Evolutionary conservation across 2,888 invertebrate species (phyloP).

Genomic region (Sisyra nigra): DNA sequence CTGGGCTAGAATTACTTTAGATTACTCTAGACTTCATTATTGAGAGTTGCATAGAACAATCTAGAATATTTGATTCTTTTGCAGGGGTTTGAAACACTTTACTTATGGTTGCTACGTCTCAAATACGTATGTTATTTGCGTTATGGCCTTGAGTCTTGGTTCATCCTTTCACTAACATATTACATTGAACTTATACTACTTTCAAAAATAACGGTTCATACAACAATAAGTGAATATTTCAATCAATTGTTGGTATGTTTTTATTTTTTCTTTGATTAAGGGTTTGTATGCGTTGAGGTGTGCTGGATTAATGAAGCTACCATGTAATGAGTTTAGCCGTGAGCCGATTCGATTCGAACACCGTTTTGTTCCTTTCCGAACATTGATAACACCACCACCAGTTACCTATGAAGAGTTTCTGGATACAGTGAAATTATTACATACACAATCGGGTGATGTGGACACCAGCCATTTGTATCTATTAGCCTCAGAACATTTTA

Average conservation of each 20-base stretch:
- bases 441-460: constrained; percentile 24
- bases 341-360: constrained; percentile 91
- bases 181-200: too few relatives aligned
- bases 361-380: constrained; percentile 78
- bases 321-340: constrained; percentile 79
- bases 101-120: too few relatives aligned
- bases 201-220: too few relatives aligned
- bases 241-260: neutral
- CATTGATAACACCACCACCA: constrained; percentile 74
- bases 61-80: too few relatives aligned
- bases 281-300: constrained; percentile 80
- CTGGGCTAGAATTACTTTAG: too few relatives aligned
- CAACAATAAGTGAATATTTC: neutral
- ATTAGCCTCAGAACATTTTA: constrained; percentile 81
- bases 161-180: too few relatives aligned
- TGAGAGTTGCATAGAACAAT: too few relatives aligned
- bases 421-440: constrained; percentile 50
- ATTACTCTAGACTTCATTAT: too few relatives aligned
- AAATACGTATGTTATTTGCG: too few relatives aligned
- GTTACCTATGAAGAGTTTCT: constrained; percentile 81
- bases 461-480: constrained; percentile 49
- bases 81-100: too few relatives aligned
- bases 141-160: too few relatives aligned
- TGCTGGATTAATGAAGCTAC: constrained; percentile 72
- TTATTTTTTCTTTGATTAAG: constrained; percentile 27